Evolutionary conservation across 1,140 invertebrate genomes (phyloP), one percentile per base, ranked within the genome.

Genomic region (Mizuhopecten yessoensis): DNA sequence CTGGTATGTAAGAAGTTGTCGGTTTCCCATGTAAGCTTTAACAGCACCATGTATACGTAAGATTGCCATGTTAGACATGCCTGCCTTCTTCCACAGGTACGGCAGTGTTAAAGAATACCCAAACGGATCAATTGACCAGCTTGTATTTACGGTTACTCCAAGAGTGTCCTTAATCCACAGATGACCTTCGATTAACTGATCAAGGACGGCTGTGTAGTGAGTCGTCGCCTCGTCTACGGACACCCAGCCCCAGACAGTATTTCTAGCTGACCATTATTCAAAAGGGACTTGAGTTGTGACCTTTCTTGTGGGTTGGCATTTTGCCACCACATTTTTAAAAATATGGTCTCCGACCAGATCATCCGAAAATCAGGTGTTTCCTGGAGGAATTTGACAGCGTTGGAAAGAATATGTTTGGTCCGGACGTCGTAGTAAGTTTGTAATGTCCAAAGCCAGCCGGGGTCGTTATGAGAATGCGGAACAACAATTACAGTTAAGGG

Each of bases 151-250:
- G 33, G 90, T 92, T 2, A 95, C 93, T 98, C 95, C 98, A 10
- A 99, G 96, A 96, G 99, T 97, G 86, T 98, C 97, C 88, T 98
- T 97, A 10, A 99, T 95, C 99, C 99, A 99, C 92, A 99, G 98
- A 97, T 99, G 99, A 0, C 99, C 99, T 93, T 99, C 98, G 0
- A 98, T 98, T 87, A 99, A 96, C 96, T 99, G 99, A 98, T 99
- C 99, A 42, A 99, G 96, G 97, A 99, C 98, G 23, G 98, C 98
- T 95, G 98, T 99, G 88, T 99, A 97, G 95, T 99, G 98, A 0
- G 98, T 98, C 89, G 98, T 99, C 0, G 99, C 99, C 97, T 99
- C 99, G 95, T 99, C 99, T 0, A 98, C 99, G 99, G 99, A 99
- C 33, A 99, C 99, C 99, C 99, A 99, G 34, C 99, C 99, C 99